Base-by-base conservation (phyloP, 2,797 vertebrate species). In the Pangasius mekongensis region DNA sequence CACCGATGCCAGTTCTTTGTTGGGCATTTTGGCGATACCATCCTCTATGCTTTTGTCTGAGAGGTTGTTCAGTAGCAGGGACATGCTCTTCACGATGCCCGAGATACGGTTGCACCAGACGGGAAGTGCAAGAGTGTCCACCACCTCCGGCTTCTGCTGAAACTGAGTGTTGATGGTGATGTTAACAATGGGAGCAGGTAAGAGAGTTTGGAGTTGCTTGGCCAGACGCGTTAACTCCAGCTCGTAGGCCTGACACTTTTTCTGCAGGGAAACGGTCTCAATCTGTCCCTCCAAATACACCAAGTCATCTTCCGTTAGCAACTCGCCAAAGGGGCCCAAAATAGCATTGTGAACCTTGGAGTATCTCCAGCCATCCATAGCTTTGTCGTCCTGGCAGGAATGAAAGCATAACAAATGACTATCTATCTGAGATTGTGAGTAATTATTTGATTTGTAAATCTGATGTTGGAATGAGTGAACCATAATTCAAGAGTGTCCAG, bases 291-390 rank as follows among this genome's bases (percentile, higher is more conserved):
- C 98, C 92, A 99, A 92, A 91, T 97, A 96, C 71, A 95, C 62
- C 73, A 99, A 93, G 93, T 99, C 98, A 0, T 97, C 96, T 88
- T 99, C 97, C 0, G 97, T 99, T 82, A 99, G 93, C 83, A 99
- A 95, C 92, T 99, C 98, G 18, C 98, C 98, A 22, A 97, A 99
- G 2, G 98, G 98, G 7, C 98, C 98, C 93, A 99, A 91, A 89
- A 99, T 94, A 6, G 97, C 98, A 16, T 97, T 96, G 90, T 96
- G 97, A 2, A 94, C 85, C 86, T 95, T 94, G 0, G 97, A 99
- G 93, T 97, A 99, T 89, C 95, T 95, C 97, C 97, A 99, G 84
- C 95, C 92, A 0, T 95, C 95, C 0, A 64, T 0, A 14, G 88
- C 88, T 60, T 93, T 91, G 0, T 78, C 67, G 3, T 94, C 93